Conservation (phyloP, 2,888 invertebrate species). For the Tolmerus cingulatus region DNA sequence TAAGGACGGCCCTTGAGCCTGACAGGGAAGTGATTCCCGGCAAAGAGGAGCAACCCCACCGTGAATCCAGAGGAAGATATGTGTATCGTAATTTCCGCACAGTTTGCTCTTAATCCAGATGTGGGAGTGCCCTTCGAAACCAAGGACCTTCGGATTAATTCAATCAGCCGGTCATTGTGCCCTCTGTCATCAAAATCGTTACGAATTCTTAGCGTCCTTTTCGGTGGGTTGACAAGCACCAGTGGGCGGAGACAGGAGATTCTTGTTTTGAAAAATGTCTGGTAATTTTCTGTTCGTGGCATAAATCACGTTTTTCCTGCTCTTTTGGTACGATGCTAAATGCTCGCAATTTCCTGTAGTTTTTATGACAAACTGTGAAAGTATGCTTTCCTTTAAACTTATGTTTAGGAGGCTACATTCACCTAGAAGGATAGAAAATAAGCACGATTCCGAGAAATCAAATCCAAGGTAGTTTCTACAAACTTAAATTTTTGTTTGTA, state of each 20-base stretch:
- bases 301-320: not conserved
- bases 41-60: not conserved
- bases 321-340: not conserved
- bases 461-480: too few species aligned
- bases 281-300: not conserved
- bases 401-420: too few species aligned
- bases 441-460: too few species aligned
- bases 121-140: not conserved
- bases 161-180: not conserved
- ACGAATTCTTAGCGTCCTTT: not conserved
- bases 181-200: not conserved
- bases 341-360: not conserved
- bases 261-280: not conserved
- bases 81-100: slow-evolving; percentile 27
- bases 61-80: slow-evolving; percentile 11
- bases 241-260: not conserved
- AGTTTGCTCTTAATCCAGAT: slow-evolving; percentile 3
- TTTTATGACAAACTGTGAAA: not conserved
- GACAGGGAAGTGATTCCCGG: not conserved
- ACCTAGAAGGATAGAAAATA: too few species aligned
- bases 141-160: not conserved
- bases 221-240: not conserved
- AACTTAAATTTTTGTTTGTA: too few species aligned
- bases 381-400: not conserved
- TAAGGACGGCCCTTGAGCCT: slow-evolving; percentile 1